Percentiles rank a stretch among this genome's conserved stretches.
Conservation (phyloP, 2,113 vertebrate species). For the Nothoprocta pentlandii region DNA sequence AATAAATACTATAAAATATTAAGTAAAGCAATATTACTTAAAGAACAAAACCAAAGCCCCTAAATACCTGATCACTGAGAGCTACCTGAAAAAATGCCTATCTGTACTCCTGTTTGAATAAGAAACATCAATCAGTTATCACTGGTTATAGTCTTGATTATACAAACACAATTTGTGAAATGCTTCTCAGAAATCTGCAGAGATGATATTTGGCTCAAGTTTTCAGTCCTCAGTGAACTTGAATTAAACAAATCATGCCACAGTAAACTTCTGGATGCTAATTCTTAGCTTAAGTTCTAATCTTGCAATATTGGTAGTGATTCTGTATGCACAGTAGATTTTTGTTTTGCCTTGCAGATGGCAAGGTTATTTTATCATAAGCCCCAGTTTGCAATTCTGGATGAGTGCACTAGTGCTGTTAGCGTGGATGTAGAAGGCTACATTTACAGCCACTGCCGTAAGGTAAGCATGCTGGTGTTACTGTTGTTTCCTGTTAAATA, state of each 20-base stretch:
- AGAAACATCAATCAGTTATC: neutral
- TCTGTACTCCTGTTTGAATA: neutral
- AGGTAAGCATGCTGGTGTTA: conserved; percentile 77
- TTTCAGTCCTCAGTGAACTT: neutral
- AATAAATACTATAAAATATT: too few relatives aligned
- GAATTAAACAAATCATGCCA: neutral
- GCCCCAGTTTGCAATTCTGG: conserved; percentile 98
- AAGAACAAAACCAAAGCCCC: neutral
- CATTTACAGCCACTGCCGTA: conserved; percentile 96
- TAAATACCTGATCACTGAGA: neutral
- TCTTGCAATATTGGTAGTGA: neutral
- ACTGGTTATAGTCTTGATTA: neutral
- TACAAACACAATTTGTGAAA: neutral
- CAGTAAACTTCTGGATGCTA: neutral
- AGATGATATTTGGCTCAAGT: neutral
- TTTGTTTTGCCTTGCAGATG: conserved; percentile 85
- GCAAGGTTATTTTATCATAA: conserved; percentile 98
- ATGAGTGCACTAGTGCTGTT: conserved; percentile 98
- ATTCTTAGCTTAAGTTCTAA: neutral
- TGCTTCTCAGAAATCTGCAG: neutral
- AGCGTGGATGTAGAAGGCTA: conserved; percentile 97
- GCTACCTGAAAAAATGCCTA: neutral
- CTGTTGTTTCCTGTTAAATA: neutral
- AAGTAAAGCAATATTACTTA: neutral
- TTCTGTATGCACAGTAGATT: neutral